A percentile compares a stretch with the other conserved stretches of the same genome.
These are phyloP conservation scores for Zaprionus taronus DNA, from an alignment of 1,140 invertebrate species.

Conservation along the genomic window DNA sequence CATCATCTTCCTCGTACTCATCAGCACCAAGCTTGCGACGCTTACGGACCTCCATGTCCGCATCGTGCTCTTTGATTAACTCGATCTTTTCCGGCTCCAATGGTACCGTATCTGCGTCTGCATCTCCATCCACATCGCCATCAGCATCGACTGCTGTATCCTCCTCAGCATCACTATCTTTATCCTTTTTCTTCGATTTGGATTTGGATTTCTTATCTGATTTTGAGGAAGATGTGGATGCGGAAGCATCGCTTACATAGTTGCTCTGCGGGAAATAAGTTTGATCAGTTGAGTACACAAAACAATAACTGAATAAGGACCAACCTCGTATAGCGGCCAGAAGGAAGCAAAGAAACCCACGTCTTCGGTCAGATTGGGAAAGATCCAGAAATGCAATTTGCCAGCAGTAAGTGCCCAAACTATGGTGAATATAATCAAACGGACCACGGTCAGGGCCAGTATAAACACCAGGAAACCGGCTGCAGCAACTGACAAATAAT, in stretches of 20 bases:
- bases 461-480: constrained; percentile 97
- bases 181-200: constrained; percentile 89
- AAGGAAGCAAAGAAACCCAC: constrained; percentile 99
- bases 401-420: constrained; percentile 96
- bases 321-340: constrained; percentile 97
- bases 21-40: constrained; percentile 69
- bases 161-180: constrained; percentile 88
- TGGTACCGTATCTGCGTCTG: constrained; percentile 55
- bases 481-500: constrained; percentile 97
- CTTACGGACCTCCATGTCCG: constrained; percentile 73
- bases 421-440: constrained; percentile 95
- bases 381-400: constrained; percentile 97
- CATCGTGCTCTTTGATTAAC: constrained; percentile 80
- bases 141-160: constrained; percentile 70
- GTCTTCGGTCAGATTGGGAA: constrained; percentile 99
- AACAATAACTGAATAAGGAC: constrained; percentile 15
- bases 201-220: constrained; percentile 87
- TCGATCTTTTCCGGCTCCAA: constrained; percentile 81
- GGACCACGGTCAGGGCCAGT: constrained; percentile 93
- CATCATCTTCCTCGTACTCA: constrained; percentile 72
- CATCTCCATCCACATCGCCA: constrained; percentile 64
- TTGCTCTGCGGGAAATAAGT: constrained; percentile 60
- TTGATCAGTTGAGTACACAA: background rate
- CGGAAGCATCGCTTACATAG: constrained; percentile 57
- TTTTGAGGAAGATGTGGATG: constrained; percentile 62